Evolutionary conservation across 2,797 vertebrate species (phyloP), one percentile per base, ranked within the genome.

Genomic region (Sciurus carolinensis): DNA sequence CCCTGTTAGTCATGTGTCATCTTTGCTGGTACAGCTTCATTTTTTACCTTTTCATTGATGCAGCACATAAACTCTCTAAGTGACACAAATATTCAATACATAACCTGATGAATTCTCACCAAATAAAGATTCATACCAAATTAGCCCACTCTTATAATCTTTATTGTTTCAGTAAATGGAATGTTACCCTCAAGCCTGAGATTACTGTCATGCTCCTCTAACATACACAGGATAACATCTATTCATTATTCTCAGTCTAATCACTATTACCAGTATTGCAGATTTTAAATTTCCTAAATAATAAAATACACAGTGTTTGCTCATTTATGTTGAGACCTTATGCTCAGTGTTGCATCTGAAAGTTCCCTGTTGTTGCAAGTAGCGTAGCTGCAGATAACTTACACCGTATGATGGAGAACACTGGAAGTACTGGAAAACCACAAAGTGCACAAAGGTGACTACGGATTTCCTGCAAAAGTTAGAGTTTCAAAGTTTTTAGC

Each of bases 291-390:
- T 87, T 79, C 67, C 28, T 18, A 18, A 72, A 33, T 39, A 54
- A 26, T 20, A 22, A 57, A 54, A 33, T 50, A 33, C 24, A 50
- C 5, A 10, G 11, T 33, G 13, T 22, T 47, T 39, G 8, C 26
- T 77, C 42, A 33, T 50, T 77, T 83, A 17, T 22, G 17, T 44
- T 14, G 47, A 66, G 26, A 57, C 14, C 4, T 50, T 83, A 47
- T n/a, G 36, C 14, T 64, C 39, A 12, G 0, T 8, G 3, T 6
- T 64, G 10, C 12, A n/a, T 33, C 42, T 44, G 30, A 18, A 83
- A 13, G 44, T 24, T 24, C 39, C 9, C 2, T n/a, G 12, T 24
- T 1, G 0, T 30, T 26, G 33, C 13, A 8, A 3, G 7, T 14
- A 18, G 26, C 24, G 4, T 39, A 57, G 39, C 17, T 73, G 18